Percentiles rank a stretch among this genome's conserved stretches.
Evolutionary conservation across 2,888 invertebrate species (phyloP).

Genomic region (Drepana falcataria): DNA sequence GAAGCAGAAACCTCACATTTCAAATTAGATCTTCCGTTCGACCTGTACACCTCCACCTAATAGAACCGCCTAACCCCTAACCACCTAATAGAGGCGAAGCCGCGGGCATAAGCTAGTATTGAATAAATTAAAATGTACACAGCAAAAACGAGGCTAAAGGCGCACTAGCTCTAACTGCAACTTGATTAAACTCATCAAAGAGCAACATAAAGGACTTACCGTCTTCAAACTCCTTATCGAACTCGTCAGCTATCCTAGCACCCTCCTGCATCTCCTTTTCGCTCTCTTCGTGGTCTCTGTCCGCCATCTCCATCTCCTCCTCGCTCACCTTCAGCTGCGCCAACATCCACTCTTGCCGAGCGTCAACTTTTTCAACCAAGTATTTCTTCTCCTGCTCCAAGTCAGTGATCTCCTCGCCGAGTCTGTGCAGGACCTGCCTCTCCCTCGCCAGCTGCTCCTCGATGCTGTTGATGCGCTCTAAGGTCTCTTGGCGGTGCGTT

Average conservation of each 20-base stretch:
- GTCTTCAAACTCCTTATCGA: slow-evolving; percentile 50
- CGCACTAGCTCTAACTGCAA: no score
- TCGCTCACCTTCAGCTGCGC: slow-evolving; percentile 26
- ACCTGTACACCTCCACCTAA: no score
- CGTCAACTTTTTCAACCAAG: slow-evolving; percentile 33
- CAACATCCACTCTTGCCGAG: slow-evolving; percentile 29
- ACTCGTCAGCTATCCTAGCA: slow-evolving; percentile 38
- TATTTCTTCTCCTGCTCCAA: slow-evolving; percentile 32
- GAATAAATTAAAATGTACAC: no score
- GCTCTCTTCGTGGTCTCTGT: slow-evolving; percentile 37
- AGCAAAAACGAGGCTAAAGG: no score
- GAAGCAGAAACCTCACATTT: no score
- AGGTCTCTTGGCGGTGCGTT: slow-evolving; percentile 29
- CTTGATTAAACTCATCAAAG: no score
- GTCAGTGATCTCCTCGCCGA: slow-evolving; percentile 33
- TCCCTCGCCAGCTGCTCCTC: slow-evolving; percentile 37
- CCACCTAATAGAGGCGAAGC: no score
- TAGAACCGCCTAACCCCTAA: no score
- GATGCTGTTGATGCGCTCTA: slow-evolving; percentile 37
- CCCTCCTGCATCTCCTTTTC: slow-evolving; percentile 35
- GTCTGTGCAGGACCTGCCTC: slow-evolving; percentile 27
- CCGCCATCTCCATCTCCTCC: slow-evolving; percentile 42
- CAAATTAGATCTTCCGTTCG: no score
- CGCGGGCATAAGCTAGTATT: no score
- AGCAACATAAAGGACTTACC: slow-evolving; percentile 53